A percentile compares a stretch with the other conserved stretches of the same genome.
Evolutionary conservation across 2,888 invertebrate species (phyloP).

Genomic region (Drosophila kanekoi): DNA sequence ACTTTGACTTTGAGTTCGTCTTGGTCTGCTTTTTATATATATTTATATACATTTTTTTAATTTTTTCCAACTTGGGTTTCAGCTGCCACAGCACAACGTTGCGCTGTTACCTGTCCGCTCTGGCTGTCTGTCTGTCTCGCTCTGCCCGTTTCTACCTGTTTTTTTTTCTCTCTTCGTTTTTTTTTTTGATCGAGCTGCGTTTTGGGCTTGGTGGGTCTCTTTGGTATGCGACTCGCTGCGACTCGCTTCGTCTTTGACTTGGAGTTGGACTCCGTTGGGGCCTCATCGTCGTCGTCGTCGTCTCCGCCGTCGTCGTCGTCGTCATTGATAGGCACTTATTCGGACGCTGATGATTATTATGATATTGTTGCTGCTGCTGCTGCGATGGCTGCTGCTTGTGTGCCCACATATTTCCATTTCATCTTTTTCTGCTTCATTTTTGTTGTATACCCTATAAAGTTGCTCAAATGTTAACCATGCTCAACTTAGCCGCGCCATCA

Average conservation of each 20-base stretch:
- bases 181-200: conserved; percentile 53
- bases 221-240: conserved; percentile 61
- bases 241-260: conserved; percentile 44
- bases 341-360: conserved; percentile 76
- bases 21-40: conserved; percentile 8
- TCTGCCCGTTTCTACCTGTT: conserved; percentile 53
- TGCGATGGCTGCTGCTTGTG: conserved; percentile 36
- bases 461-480: neutral
- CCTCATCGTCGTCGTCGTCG: conserved; percentile 47
- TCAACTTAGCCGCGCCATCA: no score
- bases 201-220: conserved; percentile 66
- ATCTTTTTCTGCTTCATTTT: conserved; percentile 22
- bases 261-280: conserved; percentile 56
- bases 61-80: conserved; percentile 42
- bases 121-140: conserved; percentile 10
- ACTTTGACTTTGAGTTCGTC: conserved; percentile 34
- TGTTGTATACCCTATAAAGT: neutral
- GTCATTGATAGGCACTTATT: conserved; percentile 81
- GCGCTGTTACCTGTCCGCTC: conserved; percentile 32
- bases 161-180: conserved; percentile 20
- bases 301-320: conserved; percentile 46
- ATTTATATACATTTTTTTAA: neutral
- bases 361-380: conserved; percentile 65
- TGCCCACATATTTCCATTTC: conserved; percentile 57
- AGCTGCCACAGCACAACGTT: conserved; percentile 42